Evolutionary conservation across 2,888 invertebrate species (phyloP).

Genomic region (Apotomis turbidana): DNA sequence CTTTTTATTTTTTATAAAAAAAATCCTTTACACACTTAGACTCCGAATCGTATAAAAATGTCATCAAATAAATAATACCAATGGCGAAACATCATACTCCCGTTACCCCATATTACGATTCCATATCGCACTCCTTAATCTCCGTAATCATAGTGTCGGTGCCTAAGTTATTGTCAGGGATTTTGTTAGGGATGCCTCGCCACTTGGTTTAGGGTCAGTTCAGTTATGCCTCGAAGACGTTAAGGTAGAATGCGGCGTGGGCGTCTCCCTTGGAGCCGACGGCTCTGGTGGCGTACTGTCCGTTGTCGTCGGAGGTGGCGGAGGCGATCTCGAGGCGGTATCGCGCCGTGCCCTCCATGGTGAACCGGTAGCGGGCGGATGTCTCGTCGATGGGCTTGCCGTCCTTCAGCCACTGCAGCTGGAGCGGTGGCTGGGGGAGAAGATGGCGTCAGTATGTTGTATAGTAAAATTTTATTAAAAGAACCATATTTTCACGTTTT

Average conservation of each 20-base stretch:
- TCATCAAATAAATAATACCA: conserved; percentile 26
- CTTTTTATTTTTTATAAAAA: conserved; percentile 69
- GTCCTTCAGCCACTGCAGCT: conserved; percentile 95
- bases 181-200: background rate
- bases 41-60: conserved; percentile 78
- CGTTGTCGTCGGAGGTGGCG: conserved; percentile 90
- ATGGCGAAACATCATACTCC: background rate
- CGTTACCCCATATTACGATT: background rate
- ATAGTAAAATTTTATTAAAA: too few relatives aligned
- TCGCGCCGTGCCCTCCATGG: conserved; percentile 90
- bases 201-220: conserved; percentile 49
- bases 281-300: conserved; percentile 94
- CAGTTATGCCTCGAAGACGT: conserved; percentile 84
- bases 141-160: background rate
- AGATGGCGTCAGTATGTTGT: conserved; percentile 12
- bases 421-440: conserved; percentile 81
- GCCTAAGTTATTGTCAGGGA: too few relatives aligned
- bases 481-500: too few relatives aligned
- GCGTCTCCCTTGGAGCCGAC: conserved; percentile 94
- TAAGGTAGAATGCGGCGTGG: conserved; percentile 93
- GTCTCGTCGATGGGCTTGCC: conserved; percentile 94
- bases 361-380: conserved; percentile 90
- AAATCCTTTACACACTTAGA: conserved; percentile 75
- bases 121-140: background rate
- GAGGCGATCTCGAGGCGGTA: conserved; percentile 91